Evolutionary conservation across 2,113 vertebrate genomes (phyloP), one percentile per base, ranked within the genome.

Genomic region (Perccottus glenii): DNA sequence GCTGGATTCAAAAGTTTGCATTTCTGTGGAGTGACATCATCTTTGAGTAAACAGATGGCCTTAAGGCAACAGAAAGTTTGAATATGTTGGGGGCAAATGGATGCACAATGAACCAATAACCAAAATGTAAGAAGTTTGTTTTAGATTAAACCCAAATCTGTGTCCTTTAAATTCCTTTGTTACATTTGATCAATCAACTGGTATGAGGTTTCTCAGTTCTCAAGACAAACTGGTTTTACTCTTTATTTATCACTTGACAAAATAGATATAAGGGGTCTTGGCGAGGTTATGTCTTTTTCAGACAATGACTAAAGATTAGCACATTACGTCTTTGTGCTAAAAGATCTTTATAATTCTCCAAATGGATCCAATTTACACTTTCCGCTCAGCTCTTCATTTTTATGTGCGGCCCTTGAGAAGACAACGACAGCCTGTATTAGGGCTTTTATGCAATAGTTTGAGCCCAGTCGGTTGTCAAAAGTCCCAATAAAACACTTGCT

Each of bases 361-460:
- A 70, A 66, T 66, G 75, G 69, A 72, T 71, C 75, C 52, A 70
- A 85, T 83, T 81, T 77, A 59, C 59, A 70, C 65, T 53, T 72
- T n/a, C 50, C 10, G n/a, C 55, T 76, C 58, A 74, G 43, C 57
- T 78, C 76, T 77, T 74, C 60, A 73, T 77, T 85, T 78, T 83
- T 78, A 77, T 78, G 68, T 78, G 52, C 33, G 66, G 68, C 74
- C 81, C 78, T 75, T 73, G 67, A 82, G 59, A 81, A 78, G 75
- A 77, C 59, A 47, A 80, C 0, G 51, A 12, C 35, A 67, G 61
- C 68, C 48, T 19, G 61, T 68, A 64, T 76, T 65, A 57, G 49
- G 75, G 70, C 60, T 80, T 87, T 84, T 78, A 80, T 83, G 61
- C 69, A 64, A 70, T n/a, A 57, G 65, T 62, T 75, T 81, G 49